phyloP scores from a whole-genome alignment of 2,888 invertebrate species.

The Cryptus viduatorius region DNA sequence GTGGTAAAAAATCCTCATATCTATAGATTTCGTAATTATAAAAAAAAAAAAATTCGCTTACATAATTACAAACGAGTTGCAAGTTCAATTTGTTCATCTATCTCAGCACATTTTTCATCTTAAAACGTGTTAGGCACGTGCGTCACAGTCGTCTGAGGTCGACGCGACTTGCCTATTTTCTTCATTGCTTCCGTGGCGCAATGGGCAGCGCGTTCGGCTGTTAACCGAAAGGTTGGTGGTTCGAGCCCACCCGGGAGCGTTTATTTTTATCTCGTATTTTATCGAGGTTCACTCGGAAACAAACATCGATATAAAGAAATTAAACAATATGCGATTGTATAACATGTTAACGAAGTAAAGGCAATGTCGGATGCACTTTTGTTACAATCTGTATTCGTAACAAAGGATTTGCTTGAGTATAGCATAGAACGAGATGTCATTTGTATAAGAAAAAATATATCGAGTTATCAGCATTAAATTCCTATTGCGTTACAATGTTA shows the following conservation, averaged over 20 bases:
- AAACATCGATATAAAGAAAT: conserved; percentile 7
- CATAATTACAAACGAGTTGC: conserved; percentile 6
- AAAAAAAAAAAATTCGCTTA: neutral
- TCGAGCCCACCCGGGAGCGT: conserved; percentile 98
- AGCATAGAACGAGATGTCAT: too few relatives aligned
- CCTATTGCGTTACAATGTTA: too few relatives aligned
- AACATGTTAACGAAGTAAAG: neutral
- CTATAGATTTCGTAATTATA: conserved; percentile 9
- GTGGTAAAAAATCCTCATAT: neutral
- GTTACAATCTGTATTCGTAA: too few relatives aligned
- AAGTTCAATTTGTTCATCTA: conserved; percentile 3
- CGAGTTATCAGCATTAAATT: too few relatives aligned
- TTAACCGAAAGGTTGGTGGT: conserved; percentile 99
- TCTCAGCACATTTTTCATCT: conserved; percentile 8
- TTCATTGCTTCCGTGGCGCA: conserved; percentile 92
- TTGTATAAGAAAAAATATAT: too few relatives aligned
- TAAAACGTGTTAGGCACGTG: neutral
- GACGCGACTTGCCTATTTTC: conserved; percentile 42
- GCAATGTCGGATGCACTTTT: too few relatives aligned
- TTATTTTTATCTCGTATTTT: conserved; percentile 77
- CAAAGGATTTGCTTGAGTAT: too few relatives aligned
- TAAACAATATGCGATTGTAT: neutral
- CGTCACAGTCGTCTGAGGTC: neutral
- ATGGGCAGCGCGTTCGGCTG: conserved; percentile 98
- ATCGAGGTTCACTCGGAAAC: conserved; percentile 5